Evolutionary conservation across 2,113 vertebrate genomes (phyloP).

Genomic region (Caranx ignobilis): DNA sequence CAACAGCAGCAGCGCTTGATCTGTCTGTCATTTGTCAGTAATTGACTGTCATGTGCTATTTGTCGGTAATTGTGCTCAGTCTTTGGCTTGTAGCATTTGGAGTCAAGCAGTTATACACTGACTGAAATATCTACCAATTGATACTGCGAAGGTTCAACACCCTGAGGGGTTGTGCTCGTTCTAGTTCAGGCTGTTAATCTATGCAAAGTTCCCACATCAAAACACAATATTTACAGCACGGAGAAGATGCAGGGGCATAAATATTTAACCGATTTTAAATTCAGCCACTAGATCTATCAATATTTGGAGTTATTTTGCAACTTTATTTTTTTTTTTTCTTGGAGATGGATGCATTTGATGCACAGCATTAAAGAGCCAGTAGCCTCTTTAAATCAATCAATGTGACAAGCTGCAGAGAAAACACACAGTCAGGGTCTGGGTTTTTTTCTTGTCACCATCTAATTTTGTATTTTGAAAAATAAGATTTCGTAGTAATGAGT

Average conservation of each 20-base stretch:
- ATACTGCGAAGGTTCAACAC: constrained; percentile 16
- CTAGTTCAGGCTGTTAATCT: constrained; percentile 39
- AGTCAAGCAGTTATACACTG: constrained; percentile 12
- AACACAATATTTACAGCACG: constrained; percentile 66
- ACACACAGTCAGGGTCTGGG: background rate
- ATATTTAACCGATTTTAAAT: constrained; percentile 65
- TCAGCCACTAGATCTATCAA: constrained; percentile 40
- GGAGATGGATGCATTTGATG: constrained; percentile 18
- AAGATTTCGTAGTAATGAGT: constrained; percentile 4
- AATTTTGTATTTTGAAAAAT: constrained; percentile 33
- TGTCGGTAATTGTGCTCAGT: background rate
- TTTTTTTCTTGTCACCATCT: constrained; percentile 28
- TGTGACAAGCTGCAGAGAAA: constrained; percentile 30
- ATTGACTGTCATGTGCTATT: constrained; percentile 5
- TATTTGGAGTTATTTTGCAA: constrained; percentile 53
- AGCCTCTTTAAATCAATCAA: constrained; percentile 58
- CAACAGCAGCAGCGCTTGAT: constrained; percentile 5
- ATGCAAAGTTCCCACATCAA: constrained; percentile 51
- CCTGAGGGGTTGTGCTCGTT: constrained; percentile 14
- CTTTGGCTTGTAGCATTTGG: background rate
- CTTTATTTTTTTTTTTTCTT: constrained; percentile 9
- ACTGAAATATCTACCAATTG: background rate
- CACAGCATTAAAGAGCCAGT: constrained; percentile 31
- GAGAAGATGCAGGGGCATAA: constrained; percentile 50
- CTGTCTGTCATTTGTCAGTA: constrained; percentile 9